A percentile compares a stretch with the other conserved stretches of the same genome.
Conservation (phyloP, 2,888 invertebrate species). For the Caenorhabditis drosophilae region DNA sequence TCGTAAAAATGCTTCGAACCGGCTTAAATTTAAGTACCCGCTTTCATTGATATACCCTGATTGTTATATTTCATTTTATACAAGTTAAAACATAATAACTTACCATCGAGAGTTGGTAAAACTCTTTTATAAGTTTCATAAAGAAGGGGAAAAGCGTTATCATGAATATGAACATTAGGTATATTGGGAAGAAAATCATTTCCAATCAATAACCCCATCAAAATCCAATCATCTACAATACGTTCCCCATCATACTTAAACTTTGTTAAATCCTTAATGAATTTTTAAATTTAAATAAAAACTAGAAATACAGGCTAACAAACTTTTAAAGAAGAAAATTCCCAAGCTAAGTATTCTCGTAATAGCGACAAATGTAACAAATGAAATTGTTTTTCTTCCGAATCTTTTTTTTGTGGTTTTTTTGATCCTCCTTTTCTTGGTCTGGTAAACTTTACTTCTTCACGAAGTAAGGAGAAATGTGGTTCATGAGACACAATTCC, state of each 20-base stretch:
- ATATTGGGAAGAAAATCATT: constrained; percentile 97
- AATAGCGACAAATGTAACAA: constrained; percentile 88
- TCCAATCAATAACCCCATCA: constrained; percentile 73
- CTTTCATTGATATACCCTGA: constrained; percentile 90
- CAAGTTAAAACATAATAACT: background rate
- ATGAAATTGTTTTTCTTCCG: constrained; percentile 83
- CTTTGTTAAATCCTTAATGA: constrained; percentile 71
- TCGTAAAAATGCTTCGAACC: constrained; percentile 81
- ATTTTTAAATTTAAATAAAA: constrained; percentile 3
- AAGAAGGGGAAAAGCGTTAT: constrained; percentile 85
- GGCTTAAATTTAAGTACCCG: constrained; percentile 81
- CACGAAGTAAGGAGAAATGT: constrained; percentile 89
- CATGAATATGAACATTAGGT: constrained; percentile 90
- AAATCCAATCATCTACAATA: constrained; percentile 94
- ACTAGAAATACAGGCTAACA: background rate
- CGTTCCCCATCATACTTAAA: constrained; percentile 86
- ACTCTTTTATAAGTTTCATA: constrained; percentile 79
- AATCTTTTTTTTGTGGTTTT: constrained; percentile 16
- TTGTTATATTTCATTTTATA: background rate
- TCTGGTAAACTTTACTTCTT: constrained; percentile 78
- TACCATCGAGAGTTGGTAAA: constrained; percentile 84
- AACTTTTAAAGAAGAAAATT: constrained; percentile 75
- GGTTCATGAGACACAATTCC: constrained; percentile 94
- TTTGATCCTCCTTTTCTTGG: constrained; percentile 17
- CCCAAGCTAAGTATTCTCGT: constrained; percentile 88